Evolutionary conservation across 2,113 vertebrate species (phyloP).

Genomic region (Cyphomyrus plagiostoma): DNA sequence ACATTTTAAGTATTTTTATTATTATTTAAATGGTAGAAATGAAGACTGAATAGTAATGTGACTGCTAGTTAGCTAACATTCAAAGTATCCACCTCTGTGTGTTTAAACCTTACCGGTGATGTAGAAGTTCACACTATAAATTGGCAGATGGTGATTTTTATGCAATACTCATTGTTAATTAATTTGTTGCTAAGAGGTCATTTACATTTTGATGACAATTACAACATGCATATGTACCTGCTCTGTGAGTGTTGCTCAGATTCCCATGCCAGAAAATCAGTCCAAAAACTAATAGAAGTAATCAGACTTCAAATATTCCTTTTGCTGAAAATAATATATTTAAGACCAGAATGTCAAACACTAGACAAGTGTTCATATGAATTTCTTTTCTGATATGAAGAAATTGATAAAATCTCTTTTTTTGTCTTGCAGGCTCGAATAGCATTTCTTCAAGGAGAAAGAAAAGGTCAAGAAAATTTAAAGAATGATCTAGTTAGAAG

Average conservation of each 20-base stretch:
- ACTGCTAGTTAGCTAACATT: not conserved
- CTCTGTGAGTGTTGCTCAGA: not conserved
- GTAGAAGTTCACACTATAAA: not conserved
- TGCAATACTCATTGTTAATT: not conserved
- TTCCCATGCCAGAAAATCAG: not conserved
- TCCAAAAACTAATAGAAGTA: not conserved
- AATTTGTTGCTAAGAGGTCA: not conserved
- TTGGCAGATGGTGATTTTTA: not conserved
- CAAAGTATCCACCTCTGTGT: not conserved
- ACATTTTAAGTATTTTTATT: not conserved
- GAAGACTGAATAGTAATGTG: not conserved
- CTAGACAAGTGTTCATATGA: not conserved
- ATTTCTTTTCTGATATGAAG: not conserved
- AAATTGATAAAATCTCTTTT: constrained; percentile 35
- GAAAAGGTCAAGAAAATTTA: constrained; percentile 98
- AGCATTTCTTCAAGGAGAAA: constrained; percentile 97
- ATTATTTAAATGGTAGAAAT: not conserved
- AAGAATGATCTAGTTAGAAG: constrained; percentile 99
- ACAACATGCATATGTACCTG: not conserved
- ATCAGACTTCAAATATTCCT: not conserved
- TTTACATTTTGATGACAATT: not conserved
- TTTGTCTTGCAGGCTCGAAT: constrained; percentile 83
- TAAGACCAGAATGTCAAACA: not conserved
- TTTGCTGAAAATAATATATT: not conserved
- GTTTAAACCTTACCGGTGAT: not conserved